A percentile compares a stretch with the other conserved stretches of the same genome.
Evolutionary conservation across 2,797 vertebrate species (phyloP).

Genomic region (Pelodytes ibericus): DNA sequence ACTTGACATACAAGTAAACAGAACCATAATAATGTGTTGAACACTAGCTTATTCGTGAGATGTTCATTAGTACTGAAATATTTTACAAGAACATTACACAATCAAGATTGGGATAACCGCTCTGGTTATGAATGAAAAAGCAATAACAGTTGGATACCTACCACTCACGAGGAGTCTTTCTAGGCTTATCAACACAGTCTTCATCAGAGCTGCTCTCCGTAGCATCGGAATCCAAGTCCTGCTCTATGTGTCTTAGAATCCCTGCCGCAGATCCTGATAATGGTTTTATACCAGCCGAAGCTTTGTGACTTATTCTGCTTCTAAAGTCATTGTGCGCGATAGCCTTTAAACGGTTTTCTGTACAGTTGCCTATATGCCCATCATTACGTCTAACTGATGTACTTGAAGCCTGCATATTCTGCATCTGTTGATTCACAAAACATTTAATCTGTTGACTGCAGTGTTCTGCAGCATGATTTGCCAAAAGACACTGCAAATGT

Average conservation of each 20-base stretch:
- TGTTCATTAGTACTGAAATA: no score
- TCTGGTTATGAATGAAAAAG: background rate
- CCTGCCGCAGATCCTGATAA: slow-evolving; percentile 74
- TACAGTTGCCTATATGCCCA: slow-evolving; percentile 63
- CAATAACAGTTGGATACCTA: slow-evolving; percentile 74
- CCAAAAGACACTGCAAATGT: slow-evolving; percentile 82
- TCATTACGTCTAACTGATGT: slow-evolving; percentile 60
- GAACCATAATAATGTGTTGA: no score
- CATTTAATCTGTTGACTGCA: slow-evolving; percentile 82
- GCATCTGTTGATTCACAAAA: slow-evolving; percentile 72
- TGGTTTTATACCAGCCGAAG: slow-evolving; percentile 71
- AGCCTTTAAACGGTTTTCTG: slow-evolving; percentile 37
- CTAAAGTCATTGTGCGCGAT: slow-evolving; percentile 46
- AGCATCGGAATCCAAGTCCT: slow-evolving; percentile 88
- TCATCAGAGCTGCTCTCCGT: slow-evolving; percentile 93
- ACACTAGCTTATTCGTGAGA: no score
- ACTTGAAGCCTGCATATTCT: slow-evolving; percentile 61
- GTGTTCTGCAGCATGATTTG: slow-evolving; percentile 79
- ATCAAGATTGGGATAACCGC: no score
- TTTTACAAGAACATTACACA: no score
- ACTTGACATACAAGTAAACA: no score
- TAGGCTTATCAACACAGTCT: slow-evolving; percentile 71
- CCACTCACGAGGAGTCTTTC: slow-evolving; percentile 67
- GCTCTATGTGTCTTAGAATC: slow-evolving; percentile 77
- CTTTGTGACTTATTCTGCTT: slow-evolving; percentile 59